phyloP scores from a whole-genome alignment of 2,113 vertebrate genomes.

The Oncorhynchus kisutch region DNA sequence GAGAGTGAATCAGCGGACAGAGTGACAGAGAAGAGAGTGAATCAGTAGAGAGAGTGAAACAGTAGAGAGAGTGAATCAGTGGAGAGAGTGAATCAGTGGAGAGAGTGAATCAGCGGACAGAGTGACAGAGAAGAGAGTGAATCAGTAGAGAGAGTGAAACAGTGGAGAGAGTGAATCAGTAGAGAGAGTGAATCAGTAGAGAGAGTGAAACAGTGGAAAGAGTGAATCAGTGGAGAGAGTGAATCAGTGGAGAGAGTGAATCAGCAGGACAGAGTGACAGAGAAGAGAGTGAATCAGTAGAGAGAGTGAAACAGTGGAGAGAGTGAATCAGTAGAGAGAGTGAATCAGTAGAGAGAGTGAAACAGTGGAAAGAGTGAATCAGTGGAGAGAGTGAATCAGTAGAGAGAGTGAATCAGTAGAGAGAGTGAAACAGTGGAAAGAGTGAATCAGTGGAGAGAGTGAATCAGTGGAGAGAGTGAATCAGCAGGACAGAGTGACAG shows the following conservation, averaged over 20 bases:
- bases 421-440: neutral
- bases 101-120: constrained; percentile 7
- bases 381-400: too few species aligned
- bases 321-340: too few species aligned
- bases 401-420: too few species aligned
- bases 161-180: neutral
- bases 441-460: neutral
- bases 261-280: too few species aligned
- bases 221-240: constrained; percentile 2
- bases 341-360: too few species aligned
- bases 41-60: neutral
- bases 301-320: too few species aligned
- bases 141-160: neutral
- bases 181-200: neutral
- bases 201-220: neutral
- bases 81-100: neutral
- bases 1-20: constrained; percentile 12
- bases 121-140: neutral
- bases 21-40: neutral
- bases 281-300: too few species aligned
- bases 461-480: neutral
- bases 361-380: too few species aligned
- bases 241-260: neutral
- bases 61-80: neutral
- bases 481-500: too few species aligned